phyloP scores from a whole-genome alignment of 1,140 invertebrate species.

The Trigoniulus corallinus region DNA sequence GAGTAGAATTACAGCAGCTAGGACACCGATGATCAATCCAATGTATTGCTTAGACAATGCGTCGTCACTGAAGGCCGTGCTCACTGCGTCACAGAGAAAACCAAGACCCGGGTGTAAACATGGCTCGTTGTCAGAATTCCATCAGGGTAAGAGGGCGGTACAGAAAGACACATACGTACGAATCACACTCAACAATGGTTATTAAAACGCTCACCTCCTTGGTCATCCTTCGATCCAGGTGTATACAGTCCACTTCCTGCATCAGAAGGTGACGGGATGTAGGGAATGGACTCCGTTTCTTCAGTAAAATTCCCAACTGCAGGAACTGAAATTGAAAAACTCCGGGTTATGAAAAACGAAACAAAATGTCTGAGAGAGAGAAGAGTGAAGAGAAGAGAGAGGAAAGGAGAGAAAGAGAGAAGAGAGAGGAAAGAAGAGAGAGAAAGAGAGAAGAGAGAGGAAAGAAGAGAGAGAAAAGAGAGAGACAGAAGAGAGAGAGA shows the following conservation, averaged over 20 bases:
- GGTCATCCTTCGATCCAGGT: constrained; percentile 8
- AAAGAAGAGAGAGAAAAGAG: too few relatives aligned
- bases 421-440: too few relatives aligned
- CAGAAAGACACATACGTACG: not conserved
- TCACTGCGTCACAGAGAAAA: too few relatives aligned
- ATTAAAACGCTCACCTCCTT: not conserved
- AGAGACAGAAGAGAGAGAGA: not conserved
- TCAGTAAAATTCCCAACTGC: constrained; percentile 43
- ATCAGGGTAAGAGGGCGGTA: constrained; percentile 1
- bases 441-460: too few relatives aligned
- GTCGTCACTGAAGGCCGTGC: constrained; percentile 38
- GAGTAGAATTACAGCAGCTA: constrained; percentile 53
- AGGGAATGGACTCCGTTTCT: constrained; percentile 29
- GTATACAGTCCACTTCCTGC: constrained; percentile 6
- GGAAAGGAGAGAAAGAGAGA: not conserved
- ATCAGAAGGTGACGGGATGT: not conserved
- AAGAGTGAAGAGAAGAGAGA: too few relatives aligned
- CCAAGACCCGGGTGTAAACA: too few relatives aligned
- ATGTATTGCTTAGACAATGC: constrained; percentile 46
- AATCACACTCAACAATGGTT: not conserved
- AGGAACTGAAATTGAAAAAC: constrained; percentile 33
- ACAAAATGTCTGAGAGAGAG: not conserved
- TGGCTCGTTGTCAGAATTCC: too few relatives aligned
- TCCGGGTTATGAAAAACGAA: constrained; percentile 9
- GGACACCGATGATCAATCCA: constrained; percentile 55